Evolutionary conservation across 30 jellyfish, hydroid and myxozoan species (phyloP), one percentile per base, ranked within the genome.

Genomic region (Chironex yamaguchii): DNA sequence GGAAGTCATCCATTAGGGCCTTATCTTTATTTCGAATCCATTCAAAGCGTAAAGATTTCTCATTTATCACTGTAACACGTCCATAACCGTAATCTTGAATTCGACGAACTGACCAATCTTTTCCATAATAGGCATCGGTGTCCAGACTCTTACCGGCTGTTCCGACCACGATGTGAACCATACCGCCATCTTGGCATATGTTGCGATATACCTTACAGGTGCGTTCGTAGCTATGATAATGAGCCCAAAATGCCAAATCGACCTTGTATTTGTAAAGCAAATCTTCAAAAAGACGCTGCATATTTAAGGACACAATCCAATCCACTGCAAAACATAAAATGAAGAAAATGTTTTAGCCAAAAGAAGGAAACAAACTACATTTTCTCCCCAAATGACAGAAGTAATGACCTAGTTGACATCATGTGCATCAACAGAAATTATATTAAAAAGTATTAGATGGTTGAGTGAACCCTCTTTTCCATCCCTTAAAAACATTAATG

Each of bases 221-320:
- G 20, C 97, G 86, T 75, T 90, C 97, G 89, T 90, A 90, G 71
- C 89, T 76, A 51, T 90, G 97, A 77, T 90, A 90, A 34, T 90
- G 97, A 3, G 93, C 97, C 92, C 92, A 90, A 81, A 84, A 71
- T 1, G 96, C 96, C 51, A 90, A 23, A 79, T 90, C 96, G 26
- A 90, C 97, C 24, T 65, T 68, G 92, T 90, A 66, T 51, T 76
- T 52, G 84, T 83, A 68, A 25, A 90, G 70, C 27, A 90, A 77
- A 31, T 76, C 93, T 36, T 90, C 97, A 26, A 90, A 79, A 34
- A 70, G 88, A 4, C 76, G 52, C 62, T 85, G 84, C 96, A 90
- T 74, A 29, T 80, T 71, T 6, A 28, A 50, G 0, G 97, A 79
- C 0, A 79, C 96, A 3, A 30, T 36, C 84, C 52, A 76, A 42